Evolutionary conservation across 2,797 vertebrate genomes (phyloP), one percentile per base, ranked within the genome.

Genomic region (Semaprochilodus insignis): DNA sequence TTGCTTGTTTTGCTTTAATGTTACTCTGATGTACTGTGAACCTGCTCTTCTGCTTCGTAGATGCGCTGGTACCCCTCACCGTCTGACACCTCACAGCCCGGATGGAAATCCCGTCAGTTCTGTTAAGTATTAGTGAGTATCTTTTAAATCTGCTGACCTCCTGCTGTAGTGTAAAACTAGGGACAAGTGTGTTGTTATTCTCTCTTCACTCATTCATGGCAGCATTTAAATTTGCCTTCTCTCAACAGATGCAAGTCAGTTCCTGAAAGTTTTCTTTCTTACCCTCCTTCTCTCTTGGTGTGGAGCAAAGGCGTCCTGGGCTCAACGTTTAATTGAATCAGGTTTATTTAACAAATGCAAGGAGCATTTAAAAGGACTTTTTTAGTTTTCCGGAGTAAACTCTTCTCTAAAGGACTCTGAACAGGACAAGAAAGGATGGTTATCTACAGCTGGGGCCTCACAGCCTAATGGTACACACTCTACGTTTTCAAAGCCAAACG

Each of bases 21-120:
- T 23, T 57, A 27, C 40, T 3, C 11, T 36, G 1, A 21, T n/a
- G 48, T 74, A 13, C 6, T n/a, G n/a, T 40, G 67, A 69, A 78
- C 10, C 13, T 34, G 25, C 48, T 83, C 6, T 25, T 60, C 21
- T 77, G 8, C 11, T 89, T 93, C 94, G 88, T 93, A 99, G 98
- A 99, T 99, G 96, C 98, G 97, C 94, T 99, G 98, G 98, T 99
- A 98, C 90, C 98, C 97, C 63, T 94, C 95, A 86, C 96, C 97
- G 84, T 97, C 97, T 55, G 98, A 99, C 88, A 95, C 96, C 80
- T 95, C 97, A 86, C 98, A 98, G 91, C 97, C 97, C 91, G 98
- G 97, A 94, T 99, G 98, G 98, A 99, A 99, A 89, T 98, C 97
- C 85, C 97, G 97, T 87, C 98, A 99, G 92, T 98, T 99, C 95